A percentile compares a stretch with the other conserved stretches of the same genome.
These are phyloP conservation scores for Drosophila orosa DNA, from an alignment of 1,140 invertebrate genomes.

Conservation along the genomic window DNA sequence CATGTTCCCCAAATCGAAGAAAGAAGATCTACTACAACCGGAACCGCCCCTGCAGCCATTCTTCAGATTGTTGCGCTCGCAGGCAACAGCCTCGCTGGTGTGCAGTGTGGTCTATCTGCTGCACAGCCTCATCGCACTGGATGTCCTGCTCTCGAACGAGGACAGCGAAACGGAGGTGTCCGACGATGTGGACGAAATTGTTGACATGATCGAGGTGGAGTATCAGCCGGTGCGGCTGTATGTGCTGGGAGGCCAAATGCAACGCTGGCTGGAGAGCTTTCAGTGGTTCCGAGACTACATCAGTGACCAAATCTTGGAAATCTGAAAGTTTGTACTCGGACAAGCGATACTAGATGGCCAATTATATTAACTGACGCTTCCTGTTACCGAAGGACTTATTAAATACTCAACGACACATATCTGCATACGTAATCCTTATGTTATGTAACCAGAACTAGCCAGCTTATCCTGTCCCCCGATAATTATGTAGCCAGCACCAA, in stretches of 20 bases:
- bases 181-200: neutral
- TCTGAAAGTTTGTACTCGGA: neutral
- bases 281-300: constrained; percentile 48
- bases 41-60: constrained; percentile 44
- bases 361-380: neutral
- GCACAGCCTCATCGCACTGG: constrained; percentile 46
- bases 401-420: neutral
- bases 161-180: neutral
- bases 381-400: neutral
- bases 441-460: neutral
- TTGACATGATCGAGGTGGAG: neutral
- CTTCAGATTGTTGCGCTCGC: constrained; percentile 22
- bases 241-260: constrained; percentile 20
- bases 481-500: constrained; percentile 12
- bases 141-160: constrained; percentile 46
- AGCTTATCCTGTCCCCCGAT: neutral
- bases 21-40: neutral
- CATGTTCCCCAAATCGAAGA: neutral
- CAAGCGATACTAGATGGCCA: neutral
- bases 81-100: constrained; percentile 29
- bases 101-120: constrained; percentile 41
- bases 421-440: neutral
- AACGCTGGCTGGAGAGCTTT: constrained; percentile 21
- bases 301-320: neutral
- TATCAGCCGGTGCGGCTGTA: constrained; percentile 52